phyloP scores from a whole-genome alignment of 1,140 invertebrate species.

The Cydia strobilella region DNA sequence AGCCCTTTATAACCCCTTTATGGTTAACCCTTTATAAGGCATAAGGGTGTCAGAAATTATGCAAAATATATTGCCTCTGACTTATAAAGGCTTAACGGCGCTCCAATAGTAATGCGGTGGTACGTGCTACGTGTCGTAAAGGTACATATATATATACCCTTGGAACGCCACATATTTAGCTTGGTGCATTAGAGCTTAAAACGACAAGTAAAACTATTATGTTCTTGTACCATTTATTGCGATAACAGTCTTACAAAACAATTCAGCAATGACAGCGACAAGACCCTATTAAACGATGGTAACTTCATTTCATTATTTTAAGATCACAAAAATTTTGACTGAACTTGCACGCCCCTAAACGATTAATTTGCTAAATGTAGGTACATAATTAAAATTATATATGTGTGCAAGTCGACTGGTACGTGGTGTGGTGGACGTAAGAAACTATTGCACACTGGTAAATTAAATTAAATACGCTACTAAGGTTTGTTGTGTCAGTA shows the following conservation, averaged over 20 bases:
- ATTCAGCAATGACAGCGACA: slow-evolving; percentile 67
- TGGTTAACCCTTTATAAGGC: no score
- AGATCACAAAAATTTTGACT: slow-evolving; percentile 58
- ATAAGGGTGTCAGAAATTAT: no score
- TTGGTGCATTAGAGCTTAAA: neutral
- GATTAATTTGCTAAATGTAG: slow-evolving; percentile 15
- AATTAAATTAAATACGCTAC: slow-evolving; percentile 26
- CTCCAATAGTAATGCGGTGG: no score
- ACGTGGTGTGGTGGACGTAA: neutral
- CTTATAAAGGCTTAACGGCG: no score
- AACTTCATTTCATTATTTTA: slow-evolving; percentile 65
- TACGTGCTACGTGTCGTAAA: no score
- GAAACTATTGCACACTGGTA: slow-evolving; percentile 24
- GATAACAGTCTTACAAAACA: slow-evolving; percentile 76
- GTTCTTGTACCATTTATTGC: slow-evolving; percentile 75
- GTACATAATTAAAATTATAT: slow-evolving; percentile 13
- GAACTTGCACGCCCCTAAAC: slow-evolving; percentile 40
- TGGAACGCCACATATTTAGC: no score
- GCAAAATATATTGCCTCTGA: no score
- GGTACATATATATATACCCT: no score
- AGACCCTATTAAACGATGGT: slow-evolving; percentile 68
- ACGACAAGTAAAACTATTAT: slow-evolving; percentile 39
- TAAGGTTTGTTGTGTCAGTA: slow-evolving; percentile 15
- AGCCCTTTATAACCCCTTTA: no score
- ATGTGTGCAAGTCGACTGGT: slow-evolving; percentile 13